Evolutionary conservation across 1,140 invertebrate genomes (phyloP), one percentile per base, ranked within the genome.

Genomic region (Pseudomyrmex pallidus): DNA sequence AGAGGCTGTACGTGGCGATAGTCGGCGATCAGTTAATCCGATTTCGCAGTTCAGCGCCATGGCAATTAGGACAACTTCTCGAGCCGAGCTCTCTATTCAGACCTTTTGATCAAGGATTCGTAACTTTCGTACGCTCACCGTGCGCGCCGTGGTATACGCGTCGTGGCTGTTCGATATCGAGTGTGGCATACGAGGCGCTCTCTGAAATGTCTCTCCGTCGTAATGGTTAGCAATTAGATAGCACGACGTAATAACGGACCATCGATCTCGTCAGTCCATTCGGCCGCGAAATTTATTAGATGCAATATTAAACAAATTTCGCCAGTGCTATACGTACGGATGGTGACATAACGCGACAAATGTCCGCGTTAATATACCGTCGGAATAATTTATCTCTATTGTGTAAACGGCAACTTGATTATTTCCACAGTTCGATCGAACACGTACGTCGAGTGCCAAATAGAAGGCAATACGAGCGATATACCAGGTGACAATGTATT

Each of bases 1-100:
- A 52, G 50, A 46, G 57, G 20, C 50, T 50, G 13, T 50, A 66
- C 7, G 54, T 63, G 46, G 46, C 61, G 67, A 57, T 67, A 50
- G 56, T 85, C 68, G 50, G n/a, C 62, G 57, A 87, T 57, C 64
- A 22, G 35, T 10, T 61, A 87, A 86, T 87, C 72, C 50, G 70
- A 82, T 48, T 22, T 59, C 12, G 57, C 85, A 62, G 44, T 86
- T 86, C 63, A 48, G 50, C 5, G 48, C 46, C 57, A n/a, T n/a
- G 64, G 54, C 70, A 86, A 87, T 73, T 87, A 61, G 66, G 61
- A 72, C 73, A 52, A 17, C 48, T 56, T 48, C 25, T 59, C 57
- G n/a, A 56, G 4, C 20, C 56, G 56, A 44, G 25, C 35, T 85
- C 70, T 74, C 70, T 74, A 82, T 87, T 68, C 66, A 67, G 74